Conservation (phyloP, 2,888 invertebrate species). For the Epirrhoe tristata region DNA sequence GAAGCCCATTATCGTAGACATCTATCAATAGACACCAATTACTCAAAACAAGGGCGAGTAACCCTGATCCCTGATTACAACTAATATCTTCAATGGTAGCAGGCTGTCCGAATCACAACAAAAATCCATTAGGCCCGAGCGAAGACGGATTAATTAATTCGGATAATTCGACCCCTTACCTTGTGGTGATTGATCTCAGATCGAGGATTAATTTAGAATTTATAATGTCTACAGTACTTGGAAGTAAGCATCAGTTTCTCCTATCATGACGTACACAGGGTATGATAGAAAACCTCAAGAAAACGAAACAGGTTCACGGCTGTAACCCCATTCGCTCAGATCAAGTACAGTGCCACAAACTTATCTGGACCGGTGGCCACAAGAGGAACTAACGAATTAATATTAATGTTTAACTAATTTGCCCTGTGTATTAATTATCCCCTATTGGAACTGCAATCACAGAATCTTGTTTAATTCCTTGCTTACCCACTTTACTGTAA, state of each 20-base stretch:
- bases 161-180: conserved; percentile 45
- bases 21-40: conserved; percentile 42
- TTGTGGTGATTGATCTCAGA: conserved; percentile 28
- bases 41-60: conserved; percentile 35
- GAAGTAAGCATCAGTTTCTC: conserved; percentile 1
- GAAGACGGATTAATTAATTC: conserved; percentile 66
- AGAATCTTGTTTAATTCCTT: no score
- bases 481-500: no score
- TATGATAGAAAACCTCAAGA: no score
- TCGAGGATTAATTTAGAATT: conserved; percentile 25
- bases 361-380: no score
- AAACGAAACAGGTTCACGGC: no score
- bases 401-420: no score
- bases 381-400: no score
- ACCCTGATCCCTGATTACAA: conserved; percentile 43
- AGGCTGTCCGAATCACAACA: conserved; percentile 62
- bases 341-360: no score
- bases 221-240: conserved; percentile 4
- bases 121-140: conserved; percentile 63
- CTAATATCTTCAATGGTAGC: conserved; percentile 48
- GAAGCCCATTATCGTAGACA: conserved; percentile 33
- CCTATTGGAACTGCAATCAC: no score
- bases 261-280: neutral
- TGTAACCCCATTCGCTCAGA: no score
- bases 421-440: no score